Conservation (phyloP, 2,797 vertebrate genomes). For the Rhyacichthys aspro region DNA sequence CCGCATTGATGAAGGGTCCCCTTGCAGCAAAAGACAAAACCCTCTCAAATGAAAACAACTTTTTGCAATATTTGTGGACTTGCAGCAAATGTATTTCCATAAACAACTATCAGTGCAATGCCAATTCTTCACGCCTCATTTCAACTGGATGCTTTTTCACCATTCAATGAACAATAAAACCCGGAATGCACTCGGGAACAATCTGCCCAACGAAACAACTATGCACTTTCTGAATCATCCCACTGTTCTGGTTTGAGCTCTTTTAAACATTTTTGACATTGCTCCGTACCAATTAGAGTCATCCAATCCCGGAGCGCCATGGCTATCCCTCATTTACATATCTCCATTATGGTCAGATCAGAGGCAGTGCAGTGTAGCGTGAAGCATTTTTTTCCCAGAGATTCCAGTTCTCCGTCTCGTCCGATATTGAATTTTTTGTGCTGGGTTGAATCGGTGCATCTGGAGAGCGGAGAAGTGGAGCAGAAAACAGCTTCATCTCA, state of each 20-base stretch:
- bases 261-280: constrained; percentile 28
- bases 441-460: constrained; percentile 45
- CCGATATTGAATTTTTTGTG: constrained; percentile 69
- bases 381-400: constrained; percentile 49
- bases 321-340: constrained; percentile 63
- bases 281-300: constrained; percentile 50
- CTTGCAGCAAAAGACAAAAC: no score
- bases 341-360: constrained; percentile 67
- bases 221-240: constrained; percentile 34
- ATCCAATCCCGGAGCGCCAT: constrained; percentile 20
- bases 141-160: constrained; percentile 44
- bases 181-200: constrained; percentile 37
- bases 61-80: no score
- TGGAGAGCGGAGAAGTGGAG: constrained; percentile 58
- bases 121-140: constrained; percentile 49
- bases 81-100: not conserved
- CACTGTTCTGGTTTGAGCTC: constrained; percentile 49
- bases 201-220: constrained; percentile 34
- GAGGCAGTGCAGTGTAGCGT: constrained; percentile 56
- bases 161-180: constrained; percentile 62
- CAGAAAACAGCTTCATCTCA: constrained; percentile 58
- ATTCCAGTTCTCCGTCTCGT: constrained; percentile 54
- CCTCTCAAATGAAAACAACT: no score
- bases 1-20: no score
- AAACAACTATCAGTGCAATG: constrained; percentile 14